These are phyloP conservation scores for Chamaetylas fuelleborni DNA, from an alignment of 2,113 vertebrate genomes.

Conservation along the genomic window DNA sequence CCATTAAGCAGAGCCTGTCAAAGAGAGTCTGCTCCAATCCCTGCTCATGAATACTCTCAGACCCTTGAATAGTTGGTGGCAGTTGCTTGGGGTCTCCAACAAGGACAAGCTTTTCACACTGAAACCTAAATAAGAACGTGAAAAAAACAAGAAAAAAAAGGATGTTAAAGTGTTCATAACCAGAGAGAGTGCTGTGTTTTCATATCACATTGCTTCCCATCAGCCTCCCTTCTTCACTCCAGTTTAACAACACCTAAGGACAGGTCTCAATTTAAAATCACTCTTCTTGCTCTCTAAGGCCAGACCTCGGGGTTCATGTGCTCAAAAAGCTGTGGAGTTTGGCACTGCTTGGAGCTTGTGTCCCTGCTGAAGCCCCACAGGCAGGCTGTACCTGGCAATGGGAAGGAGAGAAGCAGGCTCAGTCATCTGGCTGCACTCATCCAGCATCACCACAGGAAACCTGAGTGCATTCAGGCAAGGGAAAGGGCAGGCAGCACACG, in stretches of 20 bases:
- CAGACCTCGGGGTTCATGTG: accelerated
- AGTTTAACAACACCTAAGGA: background rate
- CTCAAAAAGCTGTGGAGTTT: background rate
- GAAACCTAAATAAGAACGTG: conserved; percentile 68
- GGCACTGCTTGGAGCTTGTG: background rate
- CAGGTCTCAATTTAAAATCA: background rate
- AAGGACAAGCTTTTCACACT: conserved; percentile 80
- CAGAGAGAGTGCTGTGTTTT: accelerated
- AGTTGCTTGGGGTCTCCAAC: conserved; percentile 82
- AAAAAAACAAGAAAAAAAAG: background rate
- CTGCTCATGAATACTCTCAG: conserved; percentile 71
- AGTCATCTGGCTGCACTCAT: conserved; percentile 82
- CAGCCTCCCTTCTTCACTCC: background rate
- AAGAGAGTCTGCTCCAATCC: conserved; percentile 83
- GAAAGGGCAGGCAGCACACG: conserved; percentile 80
- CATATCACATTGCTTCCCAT: background rate
- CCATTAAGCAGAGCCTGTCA: conserved; percentile 79
- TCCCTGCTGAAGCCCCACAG: background rate
- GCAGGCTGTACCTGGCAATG: conserved; percentile 73
- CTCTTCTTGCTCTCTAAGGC: background rate
- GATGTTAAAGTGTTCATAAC: background rate
- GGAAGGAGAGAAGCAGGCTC: conserved; percentile 81
- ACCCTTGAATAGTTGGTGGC: conserved; percentile 80
- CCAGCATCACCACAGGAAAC: conserved; percentile 80
- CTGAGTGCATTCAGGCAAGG: conserved; percentile 70